These are phyloP conservation scores for Ciona savignyi DNA, from an alignment of 23 tunicate genomes.

Conservation along the genomic window DNA sequence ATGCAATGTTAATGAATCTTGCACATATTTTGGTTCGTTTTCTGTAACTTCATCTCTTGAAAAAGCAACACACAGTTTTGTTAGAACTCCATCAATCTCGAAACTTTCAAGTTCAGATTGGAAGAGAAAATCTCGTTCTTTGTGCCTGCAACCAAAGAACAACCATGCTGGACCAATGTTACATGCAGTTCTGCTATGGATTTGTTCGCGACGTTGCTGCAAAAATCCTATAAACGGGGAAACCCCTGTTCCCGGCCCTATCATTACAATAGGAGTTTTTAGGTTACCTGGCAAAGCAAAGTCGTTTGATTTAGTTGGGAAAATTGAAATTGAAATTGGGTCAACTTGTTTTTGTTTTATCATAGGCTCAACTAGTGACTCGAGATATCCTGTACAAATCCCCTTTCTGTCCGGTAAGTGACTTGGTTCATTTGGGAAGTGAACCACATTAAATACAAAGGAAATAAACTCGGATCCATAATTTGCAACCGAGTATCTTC, in stretches of 20 bases:
- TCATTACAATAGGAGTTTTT: conserved; percentile 50
- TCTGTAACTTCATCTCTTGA: conserved; percentile 33
- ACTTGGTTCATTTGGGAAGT: conserved; percentile 9
- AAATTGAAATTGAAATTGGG: not conserved
- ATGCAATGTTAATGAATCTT: conserved; percentile 41
- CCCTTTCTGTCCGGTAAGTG: conserved; percentile 39
- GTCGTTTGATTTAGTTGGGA: conserved; percentile 36
- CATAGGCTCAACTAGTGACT: conserved; percentile 1
- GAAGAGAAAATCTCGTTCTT: conserved; percentile 60
- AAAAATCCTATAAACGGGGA: conserved; percentile 86
- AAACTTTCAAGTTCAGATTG: conserved; percentile 31
- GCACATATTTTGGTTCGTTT: conserved; percentile 54
- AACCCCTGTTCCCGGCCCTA: conserved; percentile 92
- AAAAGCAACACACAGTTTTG: conserved; percentile 60
- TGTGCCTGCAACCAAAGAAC: conserved; percentile 83
- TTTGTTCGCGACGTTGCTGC: conserved; percentile 15
- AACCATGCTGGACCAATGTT: conserved; percentile 32
- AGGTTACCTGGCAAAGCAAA: conserved; percentile 42
- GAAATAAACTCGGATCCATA: conserved; percentile 14
- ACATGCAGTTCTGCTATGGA: not conserved
- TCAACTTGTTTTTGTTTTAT: not conserved
- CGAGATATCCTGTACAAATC: conserved; percentile 52
- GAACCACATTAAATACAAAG: conserved; percentile 58
- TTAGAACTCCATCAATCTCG: conserved; percentile 9
- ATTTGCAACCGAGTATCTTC: conserved; percentile 62